A percentile compares a stretch with the other conserved stretches of the same genome.
phyloP scores from a whole-genome alignment of 2,113 vertebrate genomes.

The Aix galericulata region DNA sequence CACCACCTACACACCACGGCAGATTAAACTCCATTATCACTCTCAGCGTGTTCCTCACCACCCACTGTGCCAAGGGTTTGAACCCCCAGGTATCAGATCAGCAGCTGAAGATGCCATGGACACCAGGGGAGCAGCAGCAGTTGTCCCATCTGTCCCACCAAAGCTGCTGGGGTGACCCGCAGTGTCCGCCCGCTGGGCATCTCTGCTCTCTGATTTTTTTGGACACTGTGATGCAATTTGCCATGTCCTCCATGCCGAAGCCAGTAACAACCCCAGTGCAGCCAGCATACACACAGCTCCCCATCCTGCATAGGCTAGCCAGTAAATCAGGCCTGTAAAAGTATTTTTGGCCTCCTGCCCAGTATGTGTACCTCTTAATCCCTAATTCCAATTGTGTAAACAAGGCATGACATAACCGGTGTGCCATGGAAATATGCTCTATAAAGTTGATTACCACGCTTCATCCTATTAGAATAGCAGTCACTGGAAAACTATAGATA shows the following conservation, averaged over 20 bases:
- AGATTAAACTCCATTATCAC: not conserved
- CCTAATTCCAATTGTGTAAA: slow-evolving; percentile 70
- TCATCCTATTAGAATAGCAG: slow-evolving; percentile 62
- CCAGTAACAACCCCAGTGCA: not conserved
- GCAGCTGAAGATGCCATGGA: not conserved
- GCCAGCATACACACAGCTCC: not conserved
- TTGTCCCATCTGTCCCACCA: not conserved
- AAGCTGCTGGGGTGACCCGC: not conserved
- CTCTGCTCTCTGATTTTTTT: not conserved
- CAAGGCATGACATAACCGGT: slow-evolving; percentile 71
- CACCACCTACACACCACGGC: fast-evolving
- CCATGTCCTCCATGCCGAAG: not conserved
- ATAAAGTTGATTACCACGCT: slow-evolving; percentile 69
- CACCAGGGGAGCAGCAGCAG: not conserved
- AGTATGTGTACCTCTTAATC: slow-evolving; percentile 67
- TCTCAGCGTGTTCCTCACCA: fast-evolving
- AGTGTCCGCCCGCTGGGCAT: not conserved
- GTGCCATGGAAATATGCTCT: slow-evolving; percentile 67
- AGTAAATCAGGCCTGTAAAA: slow-evolving; percentile 47
- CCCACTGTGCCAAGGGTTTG: fast-evolving
- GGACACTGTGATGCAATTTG: fast-evolving
- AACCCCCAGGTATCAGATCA: not conserved
- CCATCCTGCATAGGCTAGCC: not conserved
- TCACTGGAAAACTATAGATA: slow-evolving; percentile 52
- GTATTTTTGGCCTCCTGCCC: slow-evolving; percentile 64